phyloP scores from a whole-genome alignment of 2,797 vertebrate species.

The Diplodus puntazzo region DNA sequence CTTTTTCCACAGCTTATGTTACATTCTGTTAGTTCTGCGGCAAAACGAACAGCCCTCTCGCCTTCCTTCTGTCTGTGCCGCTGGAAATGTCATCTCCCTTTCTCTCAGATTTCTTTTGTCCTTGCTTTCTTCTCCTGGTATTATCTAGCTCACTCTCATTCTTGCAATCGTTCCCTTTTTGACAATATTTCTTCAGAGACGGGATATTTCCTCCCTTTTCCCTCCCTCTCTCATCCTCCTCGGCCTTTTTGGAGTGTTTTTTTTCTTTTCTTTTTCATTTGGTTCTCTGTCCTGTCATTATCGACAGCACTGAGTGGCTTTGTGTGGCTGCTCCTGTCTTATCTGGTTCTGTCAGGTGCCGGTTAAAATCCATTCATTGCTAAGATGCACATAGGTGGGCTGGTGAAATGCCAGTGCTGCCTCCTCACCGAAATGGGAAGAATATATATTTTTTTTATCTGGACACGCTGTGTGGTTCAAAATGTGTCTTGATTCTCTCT shows the following conservation, averaged over 20 bases:
- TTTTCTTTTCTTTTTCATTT: constrained; percentile 34
- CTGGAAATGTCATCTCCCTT: constrained; percentile 71
- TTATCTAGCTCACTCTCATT: constrained; percentile 62
- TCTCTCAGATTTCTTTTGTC: constrained; percentile 69
- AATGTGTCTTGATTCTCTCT: constrained; percentile 30
- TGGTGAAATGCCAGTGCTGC: constrained; percentile 68
- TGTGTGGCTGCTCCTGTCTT: constrained; percentile 74
- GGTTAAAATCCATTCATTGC: constrained; percentile 68
- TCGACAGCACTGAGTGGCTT: constrained; percentile 60
- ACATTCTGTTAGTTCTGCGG: constrained; percentile 59
- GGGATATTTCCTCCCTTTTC: constrained; percentile 45
- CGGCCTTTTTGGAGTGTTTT: constrained; percentile 39
- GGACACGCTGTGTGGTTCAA: constrained; percentile 36
- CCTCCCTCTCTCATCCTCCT: constrained; percentile 13
- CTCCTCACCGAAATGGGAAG: constrained; percentile 35
- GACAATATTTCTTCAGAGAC: constrained; percentile 66
- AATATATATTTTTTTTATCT: constrained; percentile 37
- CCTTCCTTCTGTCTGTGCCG: constrained; percentile 25
- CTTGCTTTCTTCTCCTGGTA: constrained; percentile 59
- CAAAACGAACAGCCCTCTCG: constrained; percentile 28
- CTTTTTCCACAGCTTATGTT: constrained; percentile 45
- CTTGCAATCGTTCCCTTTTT: constrained; percentile 58
- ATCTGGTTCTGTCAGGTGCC: constrained; percentile 79
- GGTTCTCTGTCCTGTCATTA: constrained; percentile 66
- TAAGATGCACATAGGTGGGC: constrained; percentile 67